These are phyloP conservation scores for Eupithecia centaureata DNA, from an alignment of 2,888 invertebrate species.

Conservation along the genomic window DNA sequence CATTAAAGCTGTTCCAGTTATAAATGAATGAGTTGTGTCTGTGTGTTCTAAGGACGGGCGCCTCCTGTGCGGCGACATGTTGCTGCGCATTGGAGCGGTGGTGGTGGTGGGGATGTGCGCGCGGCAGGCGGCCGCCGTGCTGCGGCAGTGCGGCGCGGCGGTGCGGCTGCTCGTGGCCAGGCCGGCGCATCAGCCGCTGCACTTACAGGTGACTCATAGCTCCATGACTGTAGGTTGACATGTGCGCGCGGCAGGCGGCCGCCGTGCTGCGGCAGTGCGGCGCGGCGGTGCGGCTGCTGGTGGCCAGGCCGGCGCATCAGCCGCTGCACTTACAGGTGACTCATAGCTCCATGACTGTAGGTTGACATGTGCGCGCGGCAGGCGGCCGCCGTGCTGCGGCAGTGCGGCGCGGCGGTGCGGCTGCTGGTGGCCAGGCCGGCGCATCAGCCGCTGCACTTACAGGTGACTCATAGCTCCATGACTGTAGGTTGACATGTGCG, in stretches of 20 bases:
- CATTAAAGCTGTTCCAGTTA: too few relatives aligned
- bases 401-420: constrained; percentile 94
- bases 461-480: constrained; percentile 11
- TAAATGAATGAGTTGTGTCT: too few relatives aligned
- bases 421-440: constrained; percentile 92
- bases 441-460: constrained; percentile 36
- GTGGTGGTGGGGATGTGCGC: constrained; percentile 96
- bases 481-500: constrained; percentile 86
- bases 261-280: constrained; percentile 95
- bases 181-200: constrained; percentile 94
- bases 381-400: constrained; percentile 94
- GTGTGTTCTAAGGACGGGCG: constrained; percentile 89
- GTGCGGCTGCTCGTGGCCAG: constrained; percentile 94
- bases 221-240: too few relatives aligned
- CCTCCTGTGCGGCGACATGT: constrained; percentile 96
- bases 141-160: constrained; percentile 95
- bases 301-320: constrained; percentile 87
- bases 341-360: neutral
- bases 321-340: constrained; percentile 26
- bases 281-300: constrained; percentile 93
- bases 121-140: constrained; percentile 94
- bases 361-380: constrained; percentile 93
- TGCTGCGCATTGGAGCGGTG: constrained; percentile 92
- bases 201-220: constrained; percentile 95
- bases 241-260: constrained; percentile 96